Conservation (phyloP, 2,113 vertebrate genomes). For the Pseudopipra pipra region DNA sequence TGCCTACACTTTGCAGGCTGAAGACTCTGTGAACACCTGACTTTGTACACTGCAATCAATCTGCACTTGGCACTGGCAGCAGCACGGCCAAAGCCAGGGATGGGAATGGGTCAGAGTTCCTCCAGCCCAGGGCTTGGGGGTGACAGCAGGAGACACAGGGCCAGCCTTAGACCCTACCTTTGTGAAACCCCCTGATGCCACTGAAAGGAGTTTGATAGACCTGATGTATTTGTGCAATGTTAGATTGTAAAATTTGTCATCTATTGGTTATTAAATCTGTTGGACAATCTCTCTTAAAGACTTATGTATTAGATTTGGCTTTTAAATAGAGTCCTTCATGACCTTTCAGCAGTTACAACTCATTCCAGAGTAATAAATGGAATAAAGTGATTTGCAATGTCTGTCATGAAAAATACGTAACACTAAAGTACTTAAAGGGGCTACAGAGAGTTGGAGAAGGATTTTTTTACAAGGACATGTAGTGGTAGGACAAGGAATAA, state of each 20-base stretch:
- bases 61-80: fast-evolving
- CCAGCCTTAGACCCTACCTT: neutral
- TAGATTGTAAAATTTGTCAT: neutral
- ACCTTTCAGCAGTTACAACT: neutral
- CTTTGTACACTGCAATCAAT: neutral
- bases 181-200: neutral
- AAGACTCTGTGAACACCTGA: neutral
- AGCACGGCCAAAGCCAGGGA: neutral
- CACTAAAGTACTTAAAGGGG: neutral
- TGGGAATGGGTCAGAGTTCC: neutral
- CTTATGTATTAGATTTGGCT: neutral
- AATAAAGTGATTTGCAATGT: conserved; percentile 6
- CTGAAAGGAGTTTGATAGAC: neutral
- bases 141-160: neutral
- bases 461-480: neutral
- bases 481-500: neutral
- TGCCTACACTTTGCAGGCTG: neutral
- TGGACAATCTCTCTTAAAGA: neutral
- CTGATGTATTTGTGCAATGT: neutral
- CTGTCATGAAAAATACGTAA: neutral
- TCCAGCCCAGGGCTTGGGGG: neutral
- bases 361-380: neutral
- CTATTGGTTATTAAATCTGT: neutral
- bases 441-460: neutral
- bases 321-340: neutral